Base-by-base conservation (phyloP, 2,797 vertebrate species). In the Pygocentrus nattereri region DNA sequence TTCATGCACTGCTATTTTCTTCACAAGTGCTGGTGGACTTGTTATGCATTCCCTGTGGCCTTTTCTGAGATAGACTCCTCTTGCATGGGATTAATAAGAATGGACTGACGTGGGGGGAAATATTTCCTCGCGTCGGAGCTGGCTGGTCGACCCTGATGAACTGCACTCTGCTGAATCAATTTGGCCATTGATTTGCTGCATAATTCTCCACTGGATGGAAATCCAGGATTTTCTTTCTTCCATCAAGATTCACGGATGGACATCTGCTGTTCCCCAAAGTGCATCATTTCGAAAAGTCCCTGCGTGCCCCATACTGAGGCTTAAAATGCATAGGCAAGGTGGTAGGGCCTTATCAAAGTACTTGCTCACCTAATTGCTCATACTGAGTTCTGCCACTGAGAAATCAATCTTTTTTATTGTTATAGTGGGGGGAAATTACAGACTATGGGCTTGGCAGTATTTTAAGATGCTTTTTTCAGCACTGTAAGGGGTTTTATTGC, bases 171-270 rank as follows among this genome's bases (percentile, higher is more conserved):
- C 88, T 83, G 86, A 93, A 94, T 95, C 94, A 92, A 91, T 96
- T 93, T 93, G 84, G 85, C 65, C 90, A 95, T 94, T 90, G 94
- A 95, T 94, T 92, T 92, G 88, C 91, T 91, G 93, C 92, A 93
- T 93, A 94, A 94, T 94, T 93, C 92, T 93, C 90, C 92, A 91
- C 87, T 87, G 88, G 93, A 92, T 92, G 89, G 89, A 10, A 27
- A 64, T 64, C 69, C 89, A 90, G 83, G 38, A 18, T 64, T 21
- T 21, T 25, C 30, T 30, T 27, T 16, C 7, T 19, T 74, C 12
- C 27, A 5, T 59, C 34, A 56, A 18, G 34, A 56, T 73, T 27
- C 54, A 49, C 49, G 41, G 64, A 34, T 44, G 19, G 47, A 44
- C 23, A 21, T 5, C 18, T 44, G 11, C 25, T 56, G 74, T 52